phyloP scores from a whole-genome alignment of 2,113 vertebrate genomes.

The Prionailurus viverrinus region DNA sequence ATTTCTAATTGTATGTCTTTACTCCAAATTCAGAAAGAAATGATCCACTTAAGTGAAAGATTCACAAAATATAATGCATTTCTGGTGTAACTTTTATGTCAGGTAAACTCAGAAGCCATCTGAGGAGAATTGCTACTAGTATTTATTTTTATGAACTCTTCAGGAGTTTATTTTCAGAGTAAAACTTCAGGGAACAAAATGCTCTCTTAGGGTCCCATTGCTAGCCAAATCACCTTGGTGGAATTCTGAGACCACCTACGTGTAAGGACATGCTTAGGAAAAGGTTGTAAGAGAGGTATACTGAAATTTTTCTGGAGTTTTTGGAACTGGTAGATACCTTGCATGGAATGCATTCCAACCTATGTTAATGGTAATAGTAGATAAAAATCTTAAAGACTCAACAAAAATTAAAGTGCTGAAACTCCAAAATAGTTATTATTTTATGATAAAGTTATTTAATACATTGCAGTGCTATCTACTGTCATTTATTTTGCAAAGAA shows the following conservation, averaged over 20 bases:
- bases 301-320: neutral
- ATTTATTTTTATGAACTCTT: neutral
- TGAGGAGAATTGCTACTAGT: neutral
- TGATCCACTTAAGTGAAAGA: neutral
- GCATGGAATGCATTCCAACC: neutral
- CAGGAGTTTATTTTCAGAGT: neutral
- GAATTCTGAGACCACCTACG: neutral
- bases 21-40: neutral
- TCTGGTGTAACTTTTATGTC: neutral
- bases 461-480: neutral
- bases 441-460: neutral
- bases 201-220: neutral
- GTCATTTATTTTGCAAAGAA: conserved; percentile 34
- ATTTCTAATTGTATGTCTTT: neutral
- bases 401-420: neutral
- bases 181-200: neutral
- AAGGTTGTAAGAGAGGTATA: neutral
- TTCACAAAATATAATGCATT: neutral
- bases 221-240: neutral
- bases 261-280: neutral
- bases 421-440: neutral
- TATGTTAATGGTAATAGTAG: neutral
- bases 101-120: neutral
- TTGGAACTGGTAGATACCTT: neutral
- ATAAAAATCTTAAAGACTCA: neutral